A percentile compares a stretch with the other conserved stretches of the same genome.
phyloP scores from a whole-genome alignment of 2,797 vertebrate species.

The Cheracebus regulus region DNA sequence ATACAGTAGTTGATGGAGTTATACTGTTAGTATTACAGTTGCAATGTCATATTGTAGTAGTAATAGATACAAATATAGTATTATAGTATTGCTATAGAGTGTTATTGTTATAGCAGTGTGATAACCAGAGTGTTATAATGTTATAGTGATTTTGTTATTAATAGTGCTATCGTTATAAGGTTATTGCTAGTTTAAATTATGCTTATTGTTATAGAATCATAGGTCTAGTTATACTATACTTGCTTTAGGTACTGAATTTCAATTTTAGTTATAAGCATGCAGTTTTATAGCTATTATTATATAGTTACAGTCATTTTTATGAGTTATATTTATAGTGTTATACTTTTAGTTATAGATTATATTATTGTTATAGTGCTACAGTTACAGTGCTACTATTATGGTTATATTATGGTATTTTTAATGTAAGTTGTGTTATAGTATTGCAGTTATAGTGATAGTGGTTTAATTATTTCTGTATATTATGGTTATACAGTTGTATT shows the following conservation, averaged over 20 bases:
- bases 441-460: background rate
- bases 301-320: background rate
- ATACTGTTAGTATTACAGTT: background rate
- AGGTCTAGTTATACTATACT: background rate
- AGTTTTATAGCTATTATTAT: background rate
- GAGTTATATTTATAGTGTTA: background rate
- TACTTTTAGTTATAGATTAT: background rate
- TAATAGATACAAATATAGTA: background rate
- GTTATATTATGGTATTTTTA: background rate
- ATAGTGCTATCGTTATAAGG: background rate
- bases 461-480: background rate
- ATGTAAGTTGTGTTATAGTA: background rate
- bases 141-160: background rate
- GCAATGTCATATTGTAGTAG: background rate
- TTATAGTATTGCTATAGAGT: background rate
- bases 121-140: background rate
- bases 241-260: background rate
- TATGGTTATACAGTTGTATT: background rate
- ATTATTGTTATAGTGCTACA: background rate
- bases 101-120: background rate
- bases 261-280: background rate
- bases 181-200: background rate
- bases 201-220: background rate
- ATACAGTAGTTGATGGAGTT: background rate
- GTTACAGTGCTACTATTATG: background rate